Base-by-base conservation (phyloP, 2,113 vertebrate species). In the Clarias macrocephalus region DNA sequence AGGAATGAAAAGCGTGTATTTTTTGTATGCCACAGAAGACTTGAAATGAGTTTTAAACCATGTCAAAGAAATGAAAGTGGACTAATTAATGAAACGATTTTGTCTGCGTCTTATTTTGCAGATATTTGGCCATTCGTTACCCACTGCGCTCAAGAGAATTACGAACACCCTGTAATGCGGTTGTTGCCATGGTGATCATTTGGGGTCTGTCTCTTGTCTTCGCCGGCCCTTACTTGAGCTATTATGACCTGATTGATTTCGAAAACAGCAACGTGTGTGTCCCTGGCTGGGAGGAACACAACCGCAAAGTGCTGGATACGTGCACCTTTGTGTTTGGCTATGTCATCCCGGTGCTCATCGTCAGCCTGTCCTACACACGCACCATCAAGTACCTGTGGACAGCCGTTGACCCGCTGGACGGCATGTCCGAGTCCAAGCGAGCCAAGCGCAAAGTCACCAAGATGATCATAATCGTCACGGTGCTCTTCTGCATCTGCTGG, bases 331-430 rank as follows among this genome's bases (percentile, higher is more conserved):
- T 96, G 72, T 95, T 97, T 0, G 95, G 96, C 83, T 97, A 96
- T 5, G 93, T 96, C 59, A 94, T 97, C 82, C 97, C 96, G 0
- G 97, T 97, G 28, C 94, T 97, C 16, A 94, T 97, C 0, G 95
- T 97, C 52, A 96, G 96, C 85, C 93, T 97, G 33, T 97, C 96
- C 0, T 97, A 97, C 92, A 96, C 96, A 10, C 93, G 96, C 73
- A 97, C 96, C 79, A 97, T 97, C 91, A 97, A 97, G 89, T 97
- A 95, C 91, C 94, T 97, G 25, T 97, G 97, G 97, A 97, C 96
- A 0, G 95, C 96, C 0, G 96, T 97, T 23, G 95, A 96, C 88
- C 96, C 96, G 3, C 75, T 97, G 75, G 95, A 97, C 8, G 96
- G 96, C 86, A 94, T 96, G 96, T 96, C 95, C 0, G 96, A 97